Conservation (phyloP, 1,140 invertebrate genomes). For the Anastrepha obliqua region DNA sequence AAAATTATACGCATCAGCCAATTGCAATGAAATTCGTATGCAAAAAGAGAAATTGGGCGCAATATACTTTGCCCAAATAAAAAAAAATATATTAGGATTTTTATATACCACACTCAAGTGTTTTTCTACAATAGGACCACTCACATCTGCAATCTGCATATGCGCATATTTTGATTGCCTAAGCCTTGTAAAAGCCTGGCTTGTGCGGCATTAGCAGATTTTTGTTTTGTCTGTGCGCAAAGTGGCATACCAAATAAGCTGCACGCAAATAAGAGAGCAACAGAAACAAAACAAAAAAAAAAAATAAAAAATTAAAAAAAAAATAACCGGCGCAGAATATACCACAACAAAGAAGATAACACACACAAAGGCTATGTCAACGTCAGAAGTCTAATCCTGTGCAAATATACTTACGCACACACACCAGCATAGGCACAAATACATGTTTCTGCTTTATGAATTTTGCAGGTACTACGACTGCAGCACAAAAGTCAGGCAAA, state of each 20-base stretch:
- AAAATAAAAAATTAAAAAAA: background rate
- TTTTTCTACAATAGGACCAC: background rate
- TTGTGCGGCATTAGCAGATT: background rate
- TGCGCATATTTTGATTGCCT: background rate
- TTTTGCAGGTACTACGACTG: background rate
- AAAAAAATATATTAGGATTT: background rate
- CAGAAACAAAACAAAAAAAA: background rate
- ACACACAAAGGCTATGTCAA: background rate
- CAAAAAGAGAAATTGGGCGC: background rate
- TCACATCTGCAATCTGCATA: background rate
- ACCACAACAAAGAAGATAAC: background rate
- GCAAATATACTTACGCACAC: background rate
- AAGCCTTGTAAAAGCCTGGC: background rate
- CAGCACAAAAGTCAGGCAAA: background rate
- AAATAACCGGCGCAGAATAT: background rate
- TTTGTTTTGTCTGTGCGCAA: background rate
- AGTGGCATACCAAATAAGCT: background rate
- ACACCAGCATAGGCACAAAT: background rate
- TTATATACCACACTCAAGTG: background rate
- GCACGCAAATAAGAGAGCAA: background rate
- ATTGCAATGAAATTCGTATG: background rate
- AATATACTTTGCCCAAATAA: background rate
- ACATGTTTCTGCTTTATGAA: background rate
- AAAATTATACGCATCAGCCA: slow-evolving; percentile 20
- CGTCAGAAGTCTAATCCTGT: background rate